phyloP scores from a whole-genome alignment of 2,888 invertebrate genomes.

The Iphiclides podalirius region DNA sequence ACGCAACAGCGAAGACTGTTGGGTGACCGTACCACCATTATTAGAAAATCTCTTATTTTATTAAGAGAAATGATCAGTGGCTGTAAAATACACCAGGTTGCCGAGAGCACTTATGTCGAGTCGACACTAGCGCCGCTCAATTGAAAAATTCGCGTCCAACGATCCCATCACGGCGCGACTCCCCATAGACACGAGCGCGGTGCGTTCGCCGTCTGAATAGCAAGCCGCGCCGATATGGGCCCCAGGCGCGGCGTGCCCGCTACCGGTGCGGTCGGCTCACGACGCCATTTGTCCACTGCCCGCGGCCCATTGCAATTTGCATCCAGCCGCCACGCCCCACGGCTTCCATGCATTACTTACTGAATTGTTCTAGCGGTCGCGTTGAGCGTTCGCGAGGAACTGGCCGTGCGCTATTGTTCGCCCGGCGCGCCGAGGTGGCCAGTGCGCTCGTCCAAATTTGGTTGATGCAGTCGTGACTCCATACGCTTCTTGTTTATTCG shows the following conservation, averaged over 20 bases:
- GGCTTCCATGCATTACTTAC: slow-evolving; percentile 54
- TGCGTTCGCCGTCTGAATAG: slow-evolving; percentile 39
- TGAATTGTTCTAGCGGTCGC: slow-evolving; percentile 23
- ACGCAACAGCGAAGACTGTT: no score
- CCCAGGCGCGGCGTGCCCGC: slow-evolving; percentile 46
- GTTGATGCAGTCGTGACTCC: no score
- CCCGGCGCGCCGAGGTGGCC: background rate
- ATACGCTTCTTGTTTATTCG: no score
- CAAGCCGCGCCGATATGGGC: slow-evolving; percentile 33
- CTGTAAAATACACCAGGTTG: no score
- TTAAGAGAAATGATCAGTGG: no score
- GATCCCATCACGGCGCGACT: slow-evolving; percentile 13
- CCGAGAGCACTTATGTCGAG: no score
- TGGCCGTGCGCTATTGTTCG: background rate
- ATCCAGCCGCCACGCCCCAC: slow-evolving; percentile 65
- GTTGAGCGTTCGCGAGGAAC: no score
- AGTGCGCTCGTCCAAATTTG: no score
- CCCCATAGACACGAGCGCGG: slow-evolving; percentile 14
- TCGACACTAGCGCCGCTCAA: no score
- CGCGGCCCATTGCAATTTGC: slow-evolving; percentile 66
- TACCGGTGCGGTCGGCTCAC: slow-evolving; percentile 74
- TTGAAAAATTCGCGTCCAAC: slow-evolving; percentile 6
- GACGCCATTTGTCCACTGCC: slow-evolving; percentile 71
- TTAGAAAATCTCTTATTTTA: no score
- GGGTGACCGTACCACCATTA: no score